These are phyloP conservation scores for Steromphala cineraria DNA, from an alignment of 2,888 invertebrate genomes.

Conservation along the genomic window DNA sequence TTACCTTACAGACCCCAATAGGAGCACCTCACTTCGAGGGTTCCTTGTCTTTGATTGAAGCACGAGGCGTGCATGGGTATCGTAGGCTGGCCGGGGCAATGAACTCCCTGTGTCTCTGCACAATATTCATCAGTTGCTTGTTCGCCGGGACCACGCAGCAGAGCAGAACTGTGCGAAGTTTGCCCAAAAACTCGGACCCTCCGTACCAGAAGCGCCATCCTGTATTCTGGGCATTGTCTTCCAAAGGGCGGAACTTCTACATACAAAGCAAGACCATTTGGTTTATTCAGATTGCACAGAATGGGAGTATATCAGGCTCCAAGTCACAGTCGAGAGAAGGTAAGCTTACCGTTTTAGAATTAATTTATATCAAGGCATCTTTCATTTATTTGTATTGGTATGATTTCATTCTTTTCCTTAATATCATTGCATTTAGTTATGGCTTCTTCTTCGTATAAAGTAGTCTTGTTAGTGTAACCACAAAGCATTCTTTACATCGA, in stretches of 20 bases:
- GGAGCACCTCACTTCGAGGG: not conserved
- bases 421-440: too few species aligned
- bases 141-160: not conserved
- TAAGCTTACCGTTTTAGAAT: too few species aligned
- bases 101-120: conserved; percentile 12
- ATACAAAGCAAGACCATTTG: not conserved
- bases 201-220: not conserved
- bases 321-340: too few species aligned
- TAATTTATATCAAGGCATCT: too few species aligned
- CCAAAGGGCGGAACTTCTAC: not conserved
- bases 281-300: not conserved
- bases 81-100: conserved; percentile 9
- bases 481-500: too few species aligned
- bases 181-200: not conserved
- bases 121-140: not conserved
- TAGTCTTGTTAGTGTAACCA: too few species aligned
- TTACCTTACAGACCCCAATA: not conserved
- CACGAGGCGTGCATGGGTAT: conserved; percentile 12
- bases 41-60: not conserved
- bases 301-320: not conserved
- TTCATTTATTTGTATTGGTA: too few species aligned
- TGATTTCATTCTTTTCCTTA: too few species aligned
- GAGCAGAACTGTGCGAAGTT: not conserved
- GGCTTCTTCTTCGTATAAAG: too few species aligned
- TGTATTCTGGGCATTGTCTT: not conserved